Conservation (phyloP, 1,140 invertebrate species). For the Diorhabda elongata region DNA sequence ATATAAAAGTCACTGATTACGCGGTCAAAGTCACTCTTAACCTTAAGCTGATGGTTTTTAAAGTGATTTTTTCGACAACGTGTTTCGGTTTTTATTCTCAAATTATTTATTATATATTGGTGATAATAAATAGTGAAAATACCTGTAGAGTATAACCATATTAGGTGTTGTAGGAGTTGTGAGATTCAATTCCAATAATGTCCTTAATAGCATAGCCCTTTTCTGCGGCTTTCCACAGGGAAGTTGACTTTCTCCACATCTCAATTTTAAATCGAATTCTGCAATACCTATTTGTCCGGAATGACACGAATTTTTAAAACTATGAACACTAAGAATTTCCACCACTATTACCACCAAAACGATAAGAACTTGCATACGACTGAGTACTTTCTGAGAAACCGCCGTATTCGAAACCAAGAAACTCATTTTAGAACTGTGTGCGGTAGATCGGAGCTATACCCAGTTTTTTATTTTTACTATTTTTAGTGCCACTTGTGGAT, state of each 20-base stretch:
- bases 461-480: slow-evolving; percentile 3
- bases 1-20: no score
- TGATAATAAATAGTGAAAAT: neutral
- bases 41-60: no score
- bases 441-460: neutral
- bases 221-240: neutral
- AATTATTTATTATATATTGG: no score
- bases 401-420: neutral
- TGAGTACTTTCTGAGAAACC: neutral
- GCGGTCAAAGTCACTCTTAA: no score
- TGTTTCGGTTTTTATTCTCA: no score
- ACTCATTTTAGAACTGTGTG: neutral
- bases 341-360: neutral
- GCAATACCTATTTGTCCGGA: neutral
- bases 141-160: slow-evolving; percentile 9
- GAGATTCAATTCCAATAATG: neutral
- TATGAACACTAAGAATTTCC: neutral
- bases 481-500: slow-evolving; percentile 2
- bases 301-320: neutral
- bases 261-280: neutral
- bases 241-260: neutral
- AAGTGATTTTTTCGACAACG: no score
- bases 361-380: neutral
- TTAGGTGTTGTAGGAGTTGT: slow-evolving; percentile 5
- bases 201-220: slow-evolving; percentile 1